phyloP scores from a whole-genome alignment of 2,113 vertebrate genomes.

The Uria lomvia region DNA sequence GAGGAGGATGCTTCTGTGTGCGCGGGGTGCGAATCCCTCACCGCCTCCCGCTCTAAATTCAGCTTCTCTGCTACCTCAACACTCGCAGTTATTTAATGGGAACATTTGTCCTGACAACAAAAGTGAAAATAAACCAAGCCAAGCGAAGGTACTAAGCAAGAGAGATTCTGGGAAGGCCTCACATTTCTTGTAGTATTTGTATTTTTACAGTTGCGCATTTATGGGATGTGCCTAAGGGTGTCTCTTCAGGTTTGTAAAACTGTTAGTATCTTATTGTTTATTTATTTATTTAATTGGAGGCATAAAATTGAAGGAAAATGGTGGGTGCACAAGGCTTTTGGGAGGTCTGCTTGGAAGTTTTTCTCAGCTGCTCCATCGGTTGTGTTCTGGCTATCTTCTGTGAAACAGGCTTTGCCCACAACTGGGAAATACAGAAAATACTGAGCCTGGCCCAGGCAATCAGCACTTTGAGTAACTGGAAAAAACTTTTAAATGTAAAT shows the following conservation, averaged over 20 bases:
- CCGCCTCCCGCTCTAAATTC: neutral
- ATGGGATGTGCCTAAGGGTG: neutral
- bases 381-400: neutral
- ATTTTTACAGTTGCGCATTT: neutral
- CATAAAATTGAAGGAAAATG: neutral
- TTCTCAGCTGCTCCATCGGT: neutral
- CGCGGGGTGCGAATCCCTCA: rapidly evolving
- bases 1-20: neutral
- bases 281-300: neutral
- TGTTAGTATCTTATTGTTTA: neutral
- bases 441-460: neutral
- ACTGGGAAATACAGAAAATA: neutral
- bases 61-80: neutral
- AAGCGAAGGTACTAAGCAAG: neutral
- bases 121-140: neutral
- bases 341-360: neutral
- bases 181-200: neutral
- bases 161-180: neutral
- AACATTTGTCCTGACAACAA: neutral
- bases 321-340: neutral
- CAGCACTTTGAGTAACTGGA: neutral
- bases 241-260: neutral
- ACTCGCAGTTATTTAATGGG: neutral
- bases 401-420: neutral
- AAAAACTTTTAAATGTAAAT: neutral